Evolutionary conservation across 1,140 invertebrate genomes (phyloP).

Genomic region (Nasonia longicornis): DNA sequence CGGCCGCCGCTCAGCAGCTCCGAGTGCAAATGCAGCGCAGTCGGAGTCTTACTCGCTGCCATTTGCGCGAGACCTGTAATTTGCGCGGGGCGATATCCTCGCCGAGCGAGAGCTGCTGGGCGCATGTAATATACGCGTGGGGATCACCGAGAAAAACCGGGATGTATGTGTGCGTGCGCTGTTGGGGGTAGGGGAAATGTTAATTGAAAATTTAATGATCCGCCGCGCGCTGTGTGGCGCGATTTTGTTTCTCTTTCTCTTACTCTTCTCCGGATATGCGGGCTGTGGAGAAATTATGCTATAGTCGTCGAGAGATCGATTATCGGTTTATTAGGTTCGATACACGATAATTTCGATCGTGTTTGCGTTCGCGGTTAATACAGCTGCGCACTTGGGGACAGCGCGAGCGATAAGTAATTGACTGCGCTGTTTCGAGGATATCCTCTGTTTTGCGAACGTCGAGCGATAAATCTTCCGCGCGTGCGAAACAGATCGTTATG

Average conservation of each 20-base stretch:
- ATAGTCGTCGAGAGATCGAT: not conserved
- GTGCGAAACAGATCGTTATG: too few relatives aligned
- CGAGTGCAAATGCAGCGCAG: not conserved
- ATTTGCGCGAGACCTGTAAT: slow-evolving; percentile 37
- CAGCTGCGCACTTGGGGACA: too few relatives aligned
- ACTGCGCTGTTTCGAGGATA: too few relatives aligned
- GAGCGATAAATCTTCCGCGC: too few relatives aligned
- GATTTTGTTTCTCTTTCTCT: not conserved
- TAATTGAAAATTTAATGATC: slow-evolving; percentile 40
- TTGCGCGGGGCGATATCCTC: slow-evolving; percentile 30
- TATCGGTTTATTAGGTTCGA: not conserved
- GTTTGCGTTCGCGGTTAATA: too few relatives aligned
- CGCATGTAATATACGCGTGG: not conserved
- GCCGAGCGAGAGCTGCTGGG: not conserved
- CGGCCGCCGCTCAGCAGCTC: not conserved
- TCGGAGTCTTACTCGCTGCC: not conserved
- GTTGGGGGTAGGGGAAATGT: not conserved
- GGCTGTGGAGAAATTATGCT: too few relatives aligned
- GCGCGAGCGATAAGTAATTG: too few relatives aligned
- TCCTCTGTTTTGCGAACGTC: too few relatives aligned
- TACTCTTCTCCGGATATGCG: too few relatives aligned
- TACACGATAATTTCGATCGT: too few relatives aligned
- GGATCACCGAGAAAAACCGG: not conserved
- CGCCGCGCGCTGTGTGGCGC: not conserved
- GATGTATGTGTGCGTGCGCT: not conserved